phyloP scores from a whole-genome alignment of 2,797 vertebrate species.

The Zalophus californianus region DNA sequence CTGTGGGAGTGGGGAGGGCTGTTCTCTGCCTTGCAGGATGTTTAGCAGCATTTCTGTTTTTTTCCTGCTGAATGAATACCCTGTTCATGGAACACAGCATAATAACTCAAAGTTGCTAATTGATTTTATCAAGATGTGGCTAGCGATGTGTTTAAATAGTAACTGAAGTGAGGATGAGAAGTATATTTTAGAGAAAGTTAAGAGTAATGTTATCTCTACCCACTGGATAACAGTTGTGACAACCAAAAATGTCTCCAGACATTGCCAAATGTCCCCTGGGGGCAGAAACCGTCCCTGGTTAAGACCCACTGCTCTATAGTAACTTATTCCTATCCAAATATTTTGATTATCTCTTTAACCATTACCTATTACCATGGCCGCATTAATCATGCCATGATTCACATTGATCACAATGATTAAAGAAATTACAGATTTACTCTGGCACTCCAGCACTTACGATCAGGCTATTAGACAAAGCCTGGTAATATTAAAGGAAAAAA shows the following conservation, averaged over 20 bases:
- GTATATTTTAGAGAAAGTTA: neutral
- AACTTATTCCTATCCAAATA: constrained; percentile 66
- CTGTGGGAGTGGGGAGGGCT: neutral
- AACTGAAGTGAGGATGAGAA: constrained; percentile 8
- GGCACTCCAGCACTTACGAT: constrained; percentile 31
- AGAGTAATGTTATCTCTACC: neutral
- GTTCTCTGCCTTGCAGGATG: neutral
- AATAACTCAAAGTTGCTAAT: neutral
- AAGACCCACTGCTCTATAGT: constrained; percentile 25
- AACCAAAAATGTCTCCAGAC: constrained; percentile 58
- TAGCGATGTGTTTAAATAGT: neutral
- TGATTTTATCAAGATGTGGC: neutral
- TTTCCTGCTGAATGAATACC: neutral
- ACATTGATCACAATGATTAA: constrained; percentile 72
- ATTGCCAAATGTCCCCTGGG: constrained; percentile 15
- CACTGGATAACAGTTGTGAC: constrained; percentile 12
- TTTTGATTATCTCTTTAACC: constrained; percentile 76
- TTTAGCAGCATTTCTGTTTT: neutral
- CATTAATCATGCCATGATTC: constrained; percentile 64
- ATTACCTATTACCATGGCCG: constrained; percentile 25
- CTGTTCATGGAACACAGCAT: neutral
- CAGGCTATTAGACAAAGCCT: constrained; percentile 56
- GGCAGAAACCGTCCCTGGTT: constrained; percentile 18
- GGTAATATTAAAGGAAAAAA: constrained; percentile 53
- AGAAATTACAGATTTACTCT: constrained; percentile 71